phyloP scores from a whole-genome alignment of 2,888 invertebrate species.

The Liopterus haemorrhoidalis region DNA sequence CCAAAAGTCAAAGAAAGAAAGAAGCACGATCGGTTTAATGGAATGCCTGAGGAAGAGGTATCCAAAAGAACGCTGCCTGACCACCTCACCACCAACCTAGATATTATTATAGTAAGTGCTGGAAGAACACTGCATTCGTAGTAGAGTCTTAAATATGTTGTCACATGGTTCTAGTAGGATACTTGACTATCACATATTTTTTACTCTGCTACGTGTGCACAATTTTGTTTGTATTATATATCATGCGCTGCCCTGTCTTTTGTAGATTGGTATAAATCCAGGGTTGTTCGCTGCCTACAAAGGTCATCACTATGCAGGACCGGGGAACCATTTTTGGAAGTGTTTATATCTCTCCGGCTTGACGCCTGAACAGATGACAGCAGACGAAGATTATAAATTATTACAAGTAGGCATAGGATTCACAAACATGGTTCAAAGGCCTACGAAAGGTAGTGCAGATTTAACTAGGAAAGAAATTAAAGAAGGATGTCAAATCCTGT shows the following conservation, averaged over 20 bases:
- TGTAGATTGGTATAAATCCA: conserved; percentile 95
- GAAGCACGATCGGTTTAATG: conserved; percentile 92
- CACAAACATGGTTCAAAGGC: conserved; percentile 94
- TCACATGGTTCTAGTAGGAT: background rate
- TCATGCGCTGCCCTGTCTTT: background rate
- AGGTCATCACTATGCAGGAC: conserved; percentile 97
- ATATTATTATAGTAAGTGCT: conserved; percentile 95
- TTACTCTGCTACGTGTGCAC: background rate
- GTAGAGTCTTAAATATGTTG: conserved; percentile 4
- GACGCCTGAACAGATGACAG: conserved; percentile 91
- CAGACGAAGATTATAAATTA: conserved; percentile 91
- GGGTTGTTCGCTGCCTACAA: conserved; percentile 96
- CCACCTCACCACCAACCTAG: conserved; percentile 86
- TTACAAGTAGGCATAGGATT: conserved; percentile 93
- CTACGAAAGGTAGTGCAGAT: conserved; percentile 94
- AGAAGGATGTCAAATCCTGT: conserved; percentile 81
- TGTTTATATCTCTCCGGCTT: conserved; percentile 91
- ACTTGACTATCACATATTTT: background rate
- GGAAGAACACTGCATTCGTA: conserved; percentile 13
- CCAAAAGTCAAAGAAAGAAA: conserved; percentile 76
- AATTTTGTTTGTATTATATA: background rate
- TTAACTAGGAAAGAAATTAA: conserved; percentile 89
- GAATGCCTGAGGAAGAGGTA: conserved; percentile 95
- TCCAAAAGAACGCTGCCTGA: conserved; percentile 89
- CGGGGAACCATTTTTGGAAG: conserved; percentile 99